phyloP scores from a whole-genome alignment of 2,113 vertebrate species.

The Azemiops feae region DNA sequence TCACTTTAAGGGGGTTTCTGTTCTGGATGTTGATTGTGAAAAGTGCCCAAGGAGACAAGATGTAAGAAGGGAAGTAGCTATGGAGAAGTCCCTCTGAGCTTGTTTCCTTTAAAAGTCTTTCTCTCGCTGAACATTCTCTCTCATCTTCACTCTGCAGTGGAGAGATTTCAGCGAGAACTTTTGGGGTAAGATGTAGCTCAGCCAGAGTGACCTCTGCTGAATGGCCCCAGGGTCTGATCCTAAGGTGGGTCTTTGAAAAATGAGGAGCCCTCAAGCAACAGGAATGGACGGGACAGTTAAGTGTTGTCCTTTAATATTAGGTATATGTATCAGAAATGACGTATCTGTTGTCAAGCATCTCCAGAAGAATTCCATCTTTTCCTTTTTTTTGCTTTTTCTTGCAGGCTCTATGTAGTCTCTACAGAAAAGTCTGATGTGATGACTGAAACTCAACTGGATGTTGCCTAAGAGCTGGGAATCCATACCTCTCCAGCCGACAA shows the following conservation, averaged over 20 bases:
- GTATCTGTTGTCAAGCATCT: neutral
- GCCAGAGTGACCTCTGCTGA: neutral
- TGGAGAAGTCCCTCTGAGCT: neutral
- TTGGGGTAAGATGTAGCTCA: neutral
- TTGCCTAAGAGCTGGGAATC: slow-evolving; percentile 22
- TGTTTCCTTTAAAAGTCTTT: neutral
- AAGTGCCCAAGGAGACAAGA: neutral
- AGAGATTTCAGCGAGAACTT: neutral
- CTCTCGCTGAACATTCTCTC: neutral
- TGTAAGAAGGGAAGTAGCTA: neutral
- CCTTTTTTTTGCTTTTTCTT: neutral
- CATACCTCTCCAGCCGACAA: slow-evolving; percentile 10
- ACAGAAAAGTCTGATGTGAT: slow-evolving; percentile 49
- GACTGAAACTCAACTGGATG: slow-evolving; percentile 67
- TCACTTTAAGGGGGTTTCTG: neutral
- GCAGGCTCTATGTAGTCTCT: slow-evolving; percentile 66
- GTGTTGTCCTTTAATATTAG: neutral
- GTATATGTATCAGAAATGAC: neutral
- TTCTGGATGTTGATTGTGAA: neutral
- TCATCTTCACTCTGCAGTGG: neutral
- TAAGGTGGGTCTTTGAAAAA: neutral
- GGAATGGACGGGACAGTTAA: neutral
- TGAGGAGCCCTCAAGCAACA: neutral
- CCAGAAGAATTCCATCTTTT: neutral
- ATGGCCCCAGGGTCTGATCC: too few species aligned